These are phyloP conservation scores for Brachionus manjavacas DNA, from an alignment of 1,140 invertebrate genomes.

Conservation along the genomic window DNA sequence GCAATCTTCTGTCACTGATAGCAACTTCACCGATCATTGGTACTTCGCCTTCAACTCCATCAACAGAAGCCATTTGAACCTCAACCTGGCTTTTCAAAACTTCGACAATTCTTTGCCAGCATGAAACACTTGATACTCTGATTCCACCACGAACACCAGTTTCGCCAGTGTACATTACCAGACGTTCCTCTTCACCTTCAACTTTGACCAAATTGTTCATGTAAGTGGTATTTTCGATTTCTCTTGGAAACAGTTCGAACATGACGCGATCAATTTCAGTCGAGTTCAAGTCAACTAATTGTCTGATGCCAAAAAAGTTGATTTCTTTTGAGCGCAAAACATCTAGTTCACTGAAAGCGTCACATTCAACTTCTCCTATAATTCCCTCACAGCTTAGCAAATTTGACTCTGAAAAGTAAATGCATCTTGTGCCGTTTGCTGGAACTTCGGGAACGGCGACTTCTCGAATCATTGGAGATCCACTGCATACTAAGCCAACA, in stretches of 20 bases:
- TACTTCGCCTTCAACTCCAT: neutral
- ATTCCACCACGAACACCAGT: neutral
- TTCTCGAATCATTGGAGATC: neutral
- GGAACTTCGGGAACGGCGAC: neutral
- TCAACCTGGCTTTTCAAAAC: neutral
- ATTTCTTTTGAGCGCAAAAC: neutral
- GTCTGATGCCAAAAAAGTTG: slow-evolving; percentile 22
- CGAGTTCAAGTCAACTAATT: neutral
- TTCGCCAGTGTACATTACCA: slow-evolving; percentile 2
- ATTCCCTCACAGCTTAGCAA: slow-evolving; percentile 6
- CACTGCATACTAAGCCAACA: neutral
- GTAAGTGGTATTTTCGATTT: slow-evolving; percentile 16
- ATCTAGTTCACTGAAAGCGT: neutral
- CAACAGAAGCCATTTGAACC: neutral
- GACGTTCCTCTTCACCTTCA: neutral
- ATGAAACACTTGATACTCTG: slow-evolving; percentile 11
- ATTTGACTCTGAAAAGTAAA: neutral
- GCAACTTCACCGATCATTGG: neutral
- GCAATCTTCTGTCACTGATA: neutral
- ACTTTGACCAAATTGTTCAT: neutral
- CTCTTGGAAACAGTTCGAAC: neutral
- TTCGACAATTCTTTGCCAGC: slow-evolving; percentile 9
- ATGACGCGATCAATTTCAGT: neutral
- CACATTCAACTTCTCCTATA: slow-evolving; percentile 27
- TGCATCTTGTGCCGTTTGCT: neutral